Evolutionary conservation across 2,888 invertebrate genomes (phyloP).

Genomic region (Notodonta dromedarius): DNA sequence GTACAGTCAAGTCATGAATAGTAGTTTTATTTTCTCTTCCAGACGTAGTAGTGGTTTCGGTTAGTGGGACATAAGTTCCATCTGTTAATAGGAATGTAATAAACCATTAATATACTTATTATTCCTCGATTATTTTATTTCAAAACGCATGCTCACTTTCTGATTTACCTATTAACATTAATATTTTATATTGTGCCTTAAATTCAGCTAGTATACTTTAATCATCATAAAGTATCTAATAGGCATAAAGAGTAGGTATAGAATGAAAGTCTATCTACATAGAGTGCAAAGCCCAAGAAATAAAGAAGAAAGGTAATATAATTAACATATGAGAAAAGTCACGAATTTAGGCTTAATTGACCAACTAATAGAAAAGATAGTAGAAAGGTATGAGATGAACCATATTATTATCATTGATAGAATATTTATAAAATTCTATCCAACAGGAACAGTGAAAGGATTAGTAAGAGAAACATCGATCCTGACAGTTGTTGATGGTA

Average conservation of each 20-base stretch:
- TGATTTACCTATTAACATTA: neutral
- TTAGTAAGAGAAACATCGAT: neutral
- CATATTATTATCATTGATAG: neutral
- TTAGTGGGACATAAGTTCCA: constrained; percentile 80
- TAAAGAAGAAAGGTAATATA: constrained; percentile 13
- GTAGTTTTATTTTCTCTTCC: constrained; percentile 52
- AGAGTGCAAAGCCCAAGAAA: neutral
- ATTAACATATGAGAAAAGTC: constrained; percentile 19
- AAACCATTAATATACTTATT: constrained; percentile 51
- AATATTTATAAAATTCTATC: neutral
- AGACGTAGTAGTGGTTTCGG: constrained; percentile 65
- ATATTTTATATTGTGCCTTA: neutral
- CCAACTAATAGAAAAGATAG: constrained; percentile 26
- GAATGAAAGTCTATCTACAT: constrained; percentile 8
- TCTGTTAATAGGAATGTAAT: constrained; percentile 80
- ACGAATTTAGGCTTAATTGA: constrained; percentile 44
- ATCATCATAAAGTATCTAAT: neutral
- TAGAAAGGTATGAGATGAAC: constrained; percentile 5
- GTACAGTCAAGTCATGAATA: constrained; percentile 43
- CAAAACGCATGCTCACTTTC: constrained; percentile 18
- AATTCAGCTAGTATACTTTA: neutral
- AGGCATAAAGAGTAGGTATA: neutral
- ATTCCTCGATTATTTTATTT: constrained; percentile 21
- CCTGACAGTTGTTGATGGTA: neutral
- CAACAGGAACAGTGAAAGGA: neutral